phyloP scores from a whole-genome alignment of 1,140 invertebrate species.

The Sipha flava region DNA sequence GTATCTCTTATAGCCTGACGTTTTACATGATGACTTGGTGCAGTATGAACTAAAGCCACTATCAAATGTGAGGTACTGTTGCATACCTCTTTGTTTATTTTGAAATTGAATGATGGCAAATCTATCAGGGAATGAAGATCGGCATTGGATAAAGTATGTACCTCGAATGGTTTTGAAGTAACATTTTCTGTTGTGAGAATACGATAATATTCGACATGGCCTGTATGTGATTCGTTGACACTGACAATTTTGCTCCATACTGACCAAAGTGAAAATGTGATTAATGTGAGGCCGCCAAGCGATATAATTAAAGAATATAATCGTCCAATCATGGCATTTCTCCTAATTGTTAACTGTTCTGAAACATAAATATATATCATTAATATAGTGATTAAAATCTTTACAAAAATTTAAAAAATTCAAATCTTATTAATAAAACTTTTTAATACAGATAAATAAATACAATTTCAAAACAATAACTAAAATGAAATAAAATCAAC shows the following conservation, averaged over 20 bases:
- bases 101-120: constrained; percentile 34
- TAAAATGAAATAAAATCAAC: too few species aligned
- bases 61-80: constrained; percentile 44
- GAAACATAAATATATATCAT: not conserved
- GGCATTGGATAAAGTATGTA: not conserved
- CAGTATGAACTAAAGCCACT: constrained; percentile 59
- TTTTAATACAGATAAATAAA: too few species aligned
- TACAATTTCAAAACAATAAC: too few species aligned
- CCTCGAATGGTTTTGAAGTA: constrained; percentile 13
- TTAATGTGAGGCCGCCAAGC: constrained; percentile 7
- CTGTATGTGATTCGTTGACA: not conserved
- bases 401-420: too few species aligned
- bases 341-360: not conserved
- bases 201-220: constrained; percentile 14
- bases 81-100: constrained; percentile 35
- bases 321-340: constrained; percentile 30
- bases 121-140: constrained; percentile 34
- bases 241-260: constrained; percentile 11
- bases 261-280: constrained; percentile 20
- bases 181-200: constrained; percentile 19
- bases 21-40: constrained; percentile 54
- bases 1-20: constrained; percentile 56
- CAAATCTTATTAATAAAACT: too few species aligned
- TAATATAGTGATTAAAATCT: too few species aligned
- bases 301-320: constrained; percentile 15